Evolutionary conservation across 1,140 invertebrate species (phyloP).

Genomic region (Aethina tumida): DNA sequence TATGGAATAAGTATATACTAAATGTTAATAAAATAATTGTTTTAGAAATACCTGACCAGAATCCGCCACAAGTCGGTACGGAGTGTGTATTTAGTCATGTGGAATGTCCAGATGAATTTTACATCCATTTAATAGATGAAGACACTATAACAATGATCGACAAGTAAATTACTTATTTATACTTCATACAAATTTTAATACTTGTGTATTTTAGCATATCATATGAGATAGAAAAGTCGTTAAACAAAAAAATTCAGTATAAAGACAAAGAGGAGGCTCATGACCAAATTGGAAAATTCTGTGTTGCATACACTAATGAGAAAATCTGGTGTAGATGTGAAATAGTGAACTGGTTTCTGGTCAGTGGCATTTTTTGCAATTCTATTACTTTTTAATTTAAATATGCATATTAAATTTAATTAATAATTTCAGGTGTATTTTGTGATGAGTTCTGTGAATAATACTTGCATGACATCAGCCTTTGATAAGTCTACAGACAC

Average conservation of each 20-base stretch:
- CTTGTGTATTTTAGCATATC: neutral
- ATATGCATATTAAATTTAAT: too few relatives aligned
- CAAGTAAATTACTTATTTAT: conserved; percentile 8
- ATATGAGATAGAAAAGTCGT: conserved; percentile 3
- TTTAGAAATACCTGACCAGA: conserved; percentile 1
- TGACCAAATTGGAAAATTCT: conserved; percentile 7
- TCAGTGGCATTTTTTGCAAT: too few relatives aligned
- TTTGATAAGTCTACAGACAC: too few relatives aligned
- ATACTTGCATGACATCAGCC: too few relatives aligned
- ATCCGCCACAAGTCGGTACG: neutral
- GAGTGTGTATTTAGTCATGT: conserved; percentile 11
- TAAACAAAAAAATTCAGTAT: conserved; percentile 9
- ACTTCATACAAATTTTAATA: neutral
- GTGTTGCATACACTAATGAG: too few relatives aligned
- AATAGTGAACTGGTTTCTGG: too few relatives aligned
- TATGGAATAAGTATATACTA: too few relatives aligned
- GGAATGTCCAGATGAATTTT: conserved; percentile 10
- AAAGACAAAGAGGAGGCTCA: neutral
- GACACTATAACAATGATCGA: neutral
- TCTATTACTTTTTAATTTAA: too few relatives aligned
- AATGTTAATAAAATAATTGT: too few relatives aligned
- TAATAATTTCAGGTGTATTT: too few relatives aligned
- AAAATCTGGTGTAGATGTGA: too few relatives aligned
- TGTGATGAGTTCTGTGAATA: too few relatives aligned
- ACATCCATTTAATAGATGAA: conserved; percentile 6